Conservation (phyloP, 2,888 invertebrate species). For the Drosophila kokeensis region DNA sequence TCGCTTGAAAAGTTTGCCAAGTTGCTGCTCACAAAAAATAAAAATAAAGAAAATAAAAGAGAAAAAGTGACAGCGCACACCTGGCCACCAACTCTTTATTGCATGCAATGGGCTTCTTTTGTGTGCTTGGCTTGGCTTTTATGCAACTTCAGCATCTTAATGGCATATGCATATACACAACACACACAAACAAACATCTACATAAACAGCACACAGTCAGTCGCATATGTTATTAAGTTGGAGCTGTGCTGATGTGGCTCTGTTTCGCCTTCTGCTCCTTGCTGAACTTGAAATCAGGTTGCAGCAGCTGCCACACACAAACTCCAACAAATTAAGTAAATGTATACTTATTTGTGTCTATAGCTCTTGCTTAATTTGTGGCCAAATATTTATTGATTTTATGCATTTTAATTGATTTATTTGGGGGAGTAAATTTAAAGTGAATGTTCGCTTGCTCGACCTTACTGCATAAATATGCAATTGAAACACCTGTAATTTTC, state of each 20-base stretch:
- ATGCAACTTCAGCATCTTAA: constrained; percentile 65
- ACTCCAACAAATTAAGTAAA: neutral
- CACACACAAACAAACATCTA: constrained; percentile 4
- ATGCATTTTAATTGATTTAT: constrained; percentile 41
- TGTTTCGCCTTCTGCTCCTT: constrained; percentile 39
- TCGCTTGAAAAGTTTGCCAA: constrained; percentile 47
- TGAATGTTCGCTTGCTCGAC: constrained; percentile 12
- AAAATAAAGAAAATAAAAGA: constrained; percentile 11
- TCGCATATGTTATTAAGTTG: constrained; percentile 29
- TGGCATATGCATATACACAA: constrained; percentile 46
- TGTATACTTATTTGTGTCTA: neutral
- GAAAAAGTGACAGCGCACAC: constrained; percentile 38
- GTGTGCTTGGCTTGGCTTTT: constrained; percentile 51
- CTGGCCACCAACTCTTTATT: constrained; percentile 49
- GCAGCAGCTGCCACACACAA: constrained; percentile 28
- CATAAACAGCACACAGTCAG: neutral
- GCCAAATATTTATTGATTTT: constrained; percentile 44
- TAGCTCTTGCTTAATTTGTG: neutral
- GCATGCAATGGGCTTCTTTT: constrained; percentile 58
- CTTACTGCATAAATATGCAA: constrained; percentile 24
- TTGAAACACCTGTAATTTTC: constrained; percentile 29
- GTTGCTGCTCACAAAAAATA: constrained; percentile 30
- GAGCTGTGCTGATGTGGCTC: constrained; percentile 40
- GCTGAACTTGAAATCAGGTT: constrained; percentile 57
- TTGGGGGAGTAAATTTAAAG: constrained; percentile 11